A percentile compares a stretch with the other conserved stretches of the same genome.
Conservation (phyloP, 2,113 vertebrate species). For the Megatriorchis doriae region DNA sequence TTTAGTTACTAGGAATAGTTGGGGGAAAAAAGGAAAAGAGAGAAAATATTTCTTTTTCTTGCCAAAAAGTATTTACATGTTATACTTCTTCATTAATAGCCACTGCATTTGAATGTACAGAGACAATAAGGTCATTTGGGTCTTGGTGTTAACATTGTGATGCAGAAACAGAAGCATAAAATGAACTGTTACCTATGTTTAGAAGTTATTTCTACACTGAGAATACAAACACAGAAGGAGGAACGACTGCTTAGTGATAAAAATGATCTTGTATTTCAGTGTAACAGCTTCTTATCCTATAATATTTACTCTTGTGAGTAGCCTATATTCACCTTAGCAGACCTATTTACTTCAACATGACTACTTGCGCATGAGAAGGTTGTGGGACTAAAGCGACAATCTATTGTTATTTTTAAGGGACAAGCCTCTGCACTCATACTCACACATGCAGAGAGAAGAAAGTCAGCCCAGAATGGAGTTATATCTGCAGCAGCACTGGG, state of each 20-base stretch:
- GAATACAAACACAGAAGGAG: background rate
- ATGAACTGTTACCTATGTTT: background rate
- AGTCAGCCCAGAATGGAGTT: background rate
- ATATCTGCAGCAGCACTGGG: background rate
- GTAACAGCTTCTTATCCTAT: background rate
- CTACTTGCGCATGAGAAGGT: background rate
- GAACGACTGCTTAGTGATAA: background rate
- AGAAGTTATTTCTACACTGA: background rate
- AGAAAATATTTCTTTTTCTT: background rate
- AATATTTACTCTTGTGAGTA: background rate
- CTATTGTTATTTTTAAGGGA: background rate
- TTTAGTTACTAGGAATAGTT: background rate
- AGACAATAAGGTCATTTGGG: background rate
- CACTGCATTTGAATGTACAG: background rate
- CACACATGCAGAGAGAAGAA: background rate
- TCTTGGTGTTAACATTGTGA: background rate
- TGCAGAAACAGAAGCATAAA: background rate
- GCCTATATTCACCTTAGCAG: background rate
- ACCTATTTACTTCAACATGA: background rate
- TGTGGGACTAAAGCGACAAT: background rate
- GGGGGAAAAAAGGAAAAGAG: background rate
- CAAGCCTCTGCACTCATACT: accelerated
- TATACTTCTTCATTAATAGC: background rate
- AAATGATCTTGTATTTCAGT: background rate
- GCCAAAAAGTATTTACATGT: background rate